A percentile compares a stretch with the other conserved stretches of the same genome.
phyloP scores from a whole-genome alignment of 2,113 vertebrate species.

The Podiceps cristatus region DNA sequence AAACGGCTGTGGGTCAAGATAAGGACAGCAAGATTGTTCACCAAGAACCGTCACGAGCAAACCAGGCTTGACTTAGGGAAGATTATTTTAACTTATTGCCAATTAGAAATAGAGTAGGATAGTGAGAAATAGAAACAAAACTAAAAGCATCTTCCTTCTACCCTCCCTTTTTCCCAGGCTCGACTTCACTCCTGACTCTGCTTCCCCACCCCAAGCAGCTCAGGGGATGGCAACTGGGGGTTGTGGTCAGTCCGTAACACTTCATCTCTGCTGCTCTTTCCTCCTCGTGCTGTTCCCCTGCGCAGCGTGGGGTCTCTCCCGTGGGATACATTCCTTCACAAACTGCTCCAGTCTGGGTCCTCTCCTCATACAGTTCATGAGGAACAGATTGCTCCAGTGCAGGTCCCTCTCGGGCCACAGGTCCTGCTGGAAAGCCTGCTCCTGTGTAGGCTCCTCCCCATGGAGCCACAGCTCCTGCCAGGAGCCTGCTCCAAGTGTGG shows the following conservation, averaged over 20 bases:
- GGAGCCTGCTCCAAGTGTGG: not conserved
- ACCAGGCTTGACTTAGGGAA: not conserved
- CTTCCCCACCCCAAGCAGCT: not conserved
- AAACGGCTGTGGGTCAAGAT: not conserved
- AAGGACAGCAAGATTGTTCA: not conserved
- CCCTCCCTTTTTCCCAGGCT: not conserved
- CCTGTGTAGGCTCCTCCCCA: not conserved
- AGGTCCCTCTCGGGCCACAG: not conserved
- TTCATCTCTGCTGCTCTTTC: not conserved
- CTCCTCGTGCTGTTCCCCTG: not conserved
- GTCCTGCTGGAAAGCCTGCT: not conserved
- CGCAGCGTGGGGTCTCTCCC: not conserved
- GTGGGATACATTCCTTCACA: not conserved
- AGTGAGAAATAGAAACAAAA: not conserved
- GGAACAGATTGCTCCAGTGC: not conserved
- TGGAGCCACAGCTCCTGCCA: not conserved
- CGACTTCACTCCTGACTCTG: not conserved
- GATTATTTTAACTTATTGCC: not conserved
- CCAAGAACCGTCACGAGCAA: not conserved
- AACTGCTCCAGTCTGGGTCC: not conserved
- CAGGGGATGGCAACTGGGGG: not conserved
- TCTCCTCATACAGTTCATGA: not conserved
- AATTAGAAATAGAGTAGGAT: not conserved
- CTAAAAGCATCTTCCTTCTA: not conserved
- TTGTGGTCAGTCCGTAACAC: not conserved